Base-by-base conservation (phyloP, 2,113 vertebrate species). In the Fulica atra region DNA sequence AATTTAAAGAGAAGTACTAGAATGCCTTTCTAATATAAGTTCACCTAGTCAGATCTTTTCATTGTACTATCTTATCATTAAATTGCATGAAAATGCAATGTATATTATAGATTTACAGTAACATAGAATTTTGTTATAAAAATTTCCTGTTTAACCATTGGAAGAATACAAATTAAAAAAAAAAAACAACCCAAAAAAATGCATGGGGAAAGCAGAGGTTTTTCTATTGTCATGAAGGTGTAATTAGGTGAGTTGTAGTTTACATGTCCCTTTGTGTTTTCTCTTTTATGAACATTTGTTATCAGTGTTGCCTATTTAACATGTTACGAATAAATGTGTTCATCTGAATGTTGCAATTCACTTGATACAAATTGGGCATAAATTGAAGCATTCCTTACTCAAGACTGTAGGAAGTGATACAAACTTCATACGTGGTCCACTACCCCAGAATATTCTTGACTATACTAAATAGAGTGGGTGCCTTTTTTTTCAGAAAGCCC, bases 371-470 rank as follows among this genome's bases (percentile, higher is more conserved):
- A 19, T 86, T 31, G 48, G n/a, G 6, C 14, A 74, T 60, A 74
- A 73, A 70, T 69, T 61, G 31, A 64, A 60, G 5, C 16, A 51
- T 86, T 82, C 35, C 19, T 74, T 42, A 36, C 13, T 17, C 16
- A 70, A 29, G 8, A 36, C 3, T 6, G 1, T 14, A 61, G 24
- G 46, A 70, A 88, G 16, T 13, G 23, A 78, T 19, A 53, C 5
- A 63, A 57, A 28, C 24, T 33, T 78, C n/a, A 57, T 29, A 26
- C 13, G 18, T 6, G 9, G 11, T 29, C 11, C 16, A 42, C 13
- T 9, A 71, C 2, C 1, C 24, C 48, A 36, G 6, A 0, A 0
- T 16, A 26, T 69, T 70, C 29, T 53, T 60, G 19, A 56, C 11
- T 46, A 6, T 84, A n/a, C 2, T 54, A 7, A 36, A 4, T 13